Conservation (phyloP, 2,888 invertebrate species). For the Cancer borealis region DNA sequence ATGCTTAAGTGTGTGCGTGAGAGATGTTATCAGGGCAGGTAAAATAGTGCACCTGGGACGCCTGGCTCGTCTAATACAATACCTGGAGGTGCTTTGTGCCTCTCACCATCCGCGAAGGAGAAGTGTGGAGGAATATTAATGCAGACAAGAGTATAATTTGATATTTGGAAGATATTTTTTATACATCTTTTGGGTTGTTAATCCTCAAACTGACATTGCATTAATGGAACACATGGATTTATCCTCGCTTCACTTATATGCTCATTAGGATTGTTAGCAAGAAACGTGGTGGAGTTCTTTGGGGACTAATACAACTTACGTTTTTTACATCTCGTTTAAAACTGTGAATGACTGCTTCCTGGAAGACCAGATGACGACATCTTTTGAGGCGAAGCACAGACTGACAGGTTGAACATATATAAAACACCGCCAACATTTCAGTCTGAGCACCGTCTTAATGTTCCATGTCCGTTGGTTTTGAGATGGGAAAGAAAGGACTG, state of each 20-base stretch:
- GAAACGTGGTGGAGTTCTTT: not conserved
- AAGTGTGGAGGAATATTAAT: not conserved
- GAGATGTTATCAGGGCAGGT: not conserved
- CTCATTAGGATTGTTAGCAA: not conserved
- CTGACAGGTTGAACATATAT: not conserved
- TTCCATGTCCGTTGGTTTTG: not conserved
- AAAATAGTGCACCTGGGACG: slow-evolving; percentile 27
- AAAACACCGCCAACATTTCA: too few relatives aligned
- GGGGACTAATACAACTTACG: not conserved
- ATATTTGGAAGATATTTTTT: not conserved
- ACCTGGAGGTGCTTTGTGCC: not conserved
- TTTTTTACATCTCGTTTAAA: not conserved
- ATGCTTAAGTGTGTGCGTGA: slow-evolving; percentile 15
- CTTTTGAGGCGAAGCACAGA: not conserved
- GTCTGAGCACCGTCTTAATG: not conserved
- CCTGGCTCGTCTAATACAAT: slow-evolving; percentile 15
- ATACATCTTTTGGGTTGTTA: not conserved
- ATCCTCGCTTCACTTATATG: not conserved
- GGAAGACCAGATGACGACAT: not conserved
- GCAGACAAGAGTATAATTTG: slow-evolving; percentile 27
- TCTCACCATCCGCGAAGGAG: not conserved
- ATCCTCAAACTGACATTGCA: slow-evolving; percentile 13
- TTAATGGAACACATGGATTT: slow-evolving; percentile 13
- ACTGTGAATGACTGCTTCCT: not conserved
- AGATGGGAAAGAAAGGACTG: too few relatives aligned